These are phyloP conservation scores for Hypsibius dujardini DNA, from an alignment of 1,140 invertebrate species.

Conservation along the genomic window DNA sequence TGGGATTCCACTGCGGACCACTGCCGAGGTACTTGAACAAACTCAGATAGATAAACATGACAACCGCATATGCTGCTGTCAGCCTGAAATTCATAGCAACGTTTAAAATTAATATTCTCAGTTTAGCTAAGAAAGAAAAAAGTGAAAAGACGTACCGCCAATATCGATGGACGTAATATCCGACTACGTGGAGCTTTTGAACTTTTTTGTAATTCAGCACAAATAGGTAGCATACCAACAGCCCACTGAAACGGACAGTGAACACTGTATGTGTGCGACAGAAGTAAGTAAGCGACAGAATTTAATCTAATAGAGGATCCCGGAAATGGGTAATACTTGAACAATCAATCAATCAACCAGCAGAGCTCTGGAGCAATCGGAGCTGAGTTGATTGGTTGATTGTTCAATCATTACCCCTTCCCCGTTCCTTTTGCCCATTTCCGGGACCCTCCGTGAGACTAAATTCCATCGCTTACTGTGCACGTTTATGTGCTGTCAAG, in stretches of 20 bases:
- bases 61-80: conserved; percentile 26
- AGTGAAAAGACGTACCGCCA: conserved; percentile 25
- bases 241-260: conserved; percentile 25
- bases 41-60: conserved; percentile 26
- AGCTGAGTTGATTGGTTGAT: too few species aligned
- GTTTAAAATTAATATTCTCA: too few species aligned
- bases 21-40: conserved; percentile 27
- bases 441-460: too few species aligned
- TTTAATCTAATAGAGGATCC: too few species aligned
- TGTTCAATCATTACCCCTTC: too few species aligned
- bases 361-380: background rate
- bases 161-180: conserved; percentile 25
- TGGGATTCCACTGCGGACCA: conserved; percentile 25
- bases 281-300: too few species aligned
- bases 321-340: too few species aligned
- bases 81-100: conserved; percentile 23
- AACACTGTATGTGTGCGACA: too few species aligned
- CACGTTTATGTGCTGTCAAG: too few species aligned
- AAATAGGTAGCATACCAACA: conserved; percentile 25
- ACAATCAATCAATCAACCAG: conserved; percentile 16
- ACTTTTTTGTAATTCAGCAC: conserved; percentile 24
- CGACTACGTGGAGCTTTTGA: conserved; percentile 24
- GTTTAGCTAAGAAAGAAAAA: too few species aligned
- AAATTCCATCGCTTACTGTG: too few species aligned
- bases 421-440: too few species aligned